Evolutionary conservation across 2,797 vertebrate species (phyloP).

Genomic region (Cyprinodon diabolis): DNA sequence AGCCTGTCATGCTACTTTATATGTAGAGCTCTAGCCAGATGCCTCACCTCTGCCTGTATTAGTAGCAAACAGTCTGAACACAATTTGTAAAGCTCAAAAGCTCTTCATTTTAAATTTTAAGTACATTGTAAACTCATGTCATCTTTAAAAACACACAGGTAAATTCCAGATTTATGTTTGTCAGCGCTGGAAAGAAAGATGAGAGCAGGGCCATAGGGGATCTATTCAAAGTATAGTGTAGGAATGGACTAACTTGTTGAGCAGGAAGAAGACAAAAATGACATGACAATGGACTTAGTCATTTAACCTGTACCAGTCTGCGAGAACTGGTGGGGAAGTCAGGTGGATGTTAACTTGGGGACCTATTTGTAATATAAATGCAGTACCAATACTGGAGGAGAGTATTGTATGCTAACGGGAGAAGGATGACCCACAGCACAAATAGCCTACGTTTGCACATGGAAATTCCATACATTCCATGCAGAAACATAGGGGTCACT

Average conservation of each 20-base stretch:
- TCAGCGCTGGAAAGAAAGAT: neutral
- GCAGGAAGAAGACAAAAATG: neutral
- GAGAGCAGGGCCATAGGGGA: neutral
- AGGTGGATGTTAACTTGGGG: neutral
- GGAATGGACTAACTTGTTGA: neutral
- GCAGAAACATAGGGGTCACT: neutral
- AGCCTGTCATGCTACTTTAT: neutral
- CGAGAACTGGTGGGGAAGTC: neutral
- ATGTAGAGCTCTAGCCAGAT: neutral
- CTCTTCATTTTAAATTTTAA: neutral
- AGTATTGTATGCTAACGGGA: neutral
- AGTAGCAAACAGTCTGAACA: neutral
- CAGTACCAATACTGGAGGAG: neutral
- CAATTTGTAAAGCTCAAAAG: constrained; percentile 1
- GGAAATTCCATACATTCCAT: neutral
- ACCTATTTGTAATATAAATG: neutral
- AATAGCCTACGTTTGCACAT: neutral
- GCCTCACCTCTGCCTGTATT: neutral
- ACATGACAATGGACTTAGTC: neutral
- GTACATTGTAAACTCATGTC: neutral
- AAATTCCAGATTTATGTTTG: neutral
- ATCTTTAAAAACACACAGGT: neutral
- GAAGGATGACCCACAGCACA: neutral
- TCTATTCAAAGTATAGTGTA: neutral
- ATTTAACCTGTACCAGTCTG: neutral